phyloP scores from a whole-genome alignment of 2,888 invertebrate species.

The Aspidapion aeneum region DNA sequence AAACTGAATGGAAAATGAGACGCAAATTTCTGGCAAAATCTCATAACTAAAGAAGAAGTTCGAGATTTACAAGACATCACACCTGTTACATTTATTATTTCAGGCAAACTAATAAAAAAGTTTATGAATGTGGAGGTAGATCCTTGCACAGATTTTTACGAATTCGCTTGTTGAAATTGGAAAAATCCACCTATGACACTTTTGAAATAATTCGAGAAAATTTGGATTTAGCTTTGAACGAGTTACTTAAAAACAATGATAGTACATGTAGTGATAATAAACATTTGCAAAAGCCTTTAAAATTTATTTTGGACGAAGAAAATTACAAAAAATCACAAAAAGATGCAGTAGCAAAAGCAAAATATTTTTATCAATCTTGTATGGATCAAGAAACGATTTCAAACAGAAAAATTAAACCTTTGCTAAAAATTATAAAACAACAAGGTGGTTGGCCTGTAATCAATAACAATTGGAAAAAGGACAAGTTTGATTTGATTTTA shows the following conservation, averaged over 20 bases:
- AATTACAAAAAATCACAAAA: slow-evolving; percentile 18
- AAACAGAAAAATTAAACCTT: slow-evolving; percentile 66
- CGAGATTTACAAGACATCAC: slow-evolving; percentile 32
- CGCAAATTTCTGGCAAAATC: slow-evolving; percentile 22
- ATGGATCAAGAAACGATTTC: slow-evolving; percentile 66
- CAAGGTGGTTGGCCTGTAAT: slow-evolving; percentile 90
- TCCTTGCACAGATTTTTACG: slow-evolving; percentile 82
- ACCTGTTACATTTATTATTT: not conserved
- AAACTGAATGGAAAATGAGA: slow-evolving; percentile 10
- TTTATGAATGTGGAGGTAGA: slow-evolving; percentile 71
- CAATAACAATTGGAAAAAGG: slow-evolving; percentile 31
- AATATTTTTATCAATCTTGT: slow-evolving; percentile 83
- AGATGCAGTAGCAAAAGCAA: slow-evolving; percentile 77
- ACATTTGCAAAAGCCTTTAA: not conserved
- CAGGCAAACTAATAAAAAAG: slow-evolving; percentile 58
- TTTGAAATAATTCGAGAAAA: slow-evolving; percentile 59
- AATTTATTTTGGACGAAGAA: slow-evolving; percentile 2
- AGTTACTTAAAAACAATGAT: slow-evolving; percentile 53
- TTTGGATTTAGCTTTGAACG: slow-evolving; percentile 64
- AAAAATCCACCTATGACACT: slow-evolving; percentile 45
- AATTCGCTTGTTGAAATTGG: slow-evolving; percentile 87
- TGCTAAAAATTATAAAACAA: slow-evolving; percentile 62
- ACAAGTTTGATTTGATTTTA: slow-evolving; percentile 65
- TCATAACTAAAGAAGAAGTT: slow-evolving; percentile 25
- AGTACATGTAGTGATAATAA: slow-evolving; percentile 2